Evolutionary conservation across 2,797 vertebrate species (phyloP).

Genomic region (Sparus aurata): DNA sequence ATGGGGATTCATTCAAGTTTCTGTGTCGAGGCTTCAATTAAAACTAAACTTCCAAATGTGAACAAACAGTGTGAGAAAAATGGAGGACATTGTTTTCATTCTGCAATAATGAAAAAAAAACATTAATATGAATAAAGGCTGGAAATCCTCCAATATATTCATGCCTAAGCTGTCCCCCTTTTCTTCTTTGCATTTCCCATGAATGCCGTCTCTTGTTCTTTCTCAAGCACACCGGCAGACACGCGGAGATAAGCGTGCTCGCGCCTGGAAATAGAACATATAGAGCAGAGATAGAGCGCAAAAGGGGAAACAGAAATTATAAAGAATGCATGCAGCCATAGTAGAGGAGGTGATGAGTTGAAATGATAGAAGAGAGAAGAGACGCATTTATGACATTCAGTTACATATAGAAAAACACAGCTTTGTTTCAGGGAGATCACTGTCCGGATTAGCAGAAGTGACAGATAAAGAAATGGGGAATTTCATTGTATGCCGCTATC

Average conservation of each 20-base stretch:
- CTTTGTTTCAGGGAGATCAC: constrained; percentile 71
- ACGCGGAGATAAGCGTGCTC: constrained; percentile 45
- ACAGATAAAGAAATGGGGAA: constrained; percentile 76
- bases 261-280: constrained; percentile 40
- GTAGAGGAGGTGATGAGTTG: constrained; percentile 52
- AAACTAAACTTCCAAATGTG: constrained; percentile 22
- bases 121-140: constrained; percentile 1
- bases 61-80: constrained; percentile 21
- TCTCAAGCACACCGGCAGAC: constrained; percentile 31
- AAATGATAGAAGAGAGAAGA: constrained; percentile 61
- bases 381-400: constrained; percentile 62
- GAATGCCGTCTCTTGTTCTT: constrained; percentile 19
- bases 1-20: constrained; percentile 22
- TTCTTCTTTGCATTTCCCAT: constrained; percentile 23
- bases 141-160: constrained; percentile 5
- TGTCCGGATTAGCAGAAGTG: constrained; percentile 70
- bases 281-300: constrained; percentile 30
- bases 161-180: constrained; percentile 13
- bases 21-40: background rate
- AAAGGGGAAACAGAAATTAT: constrained; percentile 26
- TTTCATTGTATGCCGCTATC: constrained; percentile 64
- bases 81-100: constrained; percentile 7
- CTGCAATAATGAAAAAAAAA: background rate
- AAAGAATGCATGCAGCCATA: constrained; percentile 49
- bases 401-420: constrained; percentile 65